Evolutionary conservation across 2,888 invertebrate species (phyloP), one percentile per base, ranked within the genome.

Genomic region (Ypsolopha scabrella): DNA sequence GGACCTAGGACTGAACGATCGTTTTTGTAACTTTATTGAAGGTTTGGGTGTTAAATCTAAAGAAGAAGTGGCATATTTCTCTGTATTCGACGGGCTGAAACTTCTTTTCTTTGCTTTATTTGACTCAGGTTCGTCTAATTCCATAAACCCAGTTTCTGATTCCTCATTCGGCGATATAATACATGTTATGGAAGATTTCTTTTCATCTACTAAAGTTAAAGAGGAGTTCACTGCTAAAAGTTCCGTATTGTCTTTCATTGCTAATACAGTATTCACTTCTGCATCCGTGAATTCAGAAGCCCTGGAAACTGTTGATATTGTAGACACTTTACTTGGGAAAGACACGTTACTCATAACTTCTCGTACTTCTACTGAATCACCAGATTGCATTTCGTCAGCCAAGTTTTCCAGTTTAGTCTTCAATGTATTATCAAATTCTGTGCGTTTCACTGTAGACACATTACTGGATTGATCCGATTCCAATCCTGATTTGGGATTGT

Each of bases 121-220:
- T 24, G 24, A 24, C 4, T 24, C 24, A 2, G 24, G 24, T 4
- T 24, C 24, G 24, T 24, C 24, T 24, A 24, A 24, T 24, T 24
- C 24, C 24, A 24, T 24, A 24, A 2, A 24, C 24, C 4, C 24
- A 24, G 24, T 2, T 24, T 24, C 24, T 4, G 24, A 24, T 24
- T 24, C 24, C 24, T 24, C 24, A 24, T 24, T 24, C 24, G 4
- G 24, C 24, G 24, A 24, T 24, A 24, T 24, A 24, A 24, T 4
- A 24, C 24, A 3, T 3, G 24, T 24, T 24, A 24, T 24, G 24
- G 7, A 24, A 8, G 7, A 11, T 41, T 50, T 41, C 35, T 7
- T 57, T 10, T 80, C 78, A n/a, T 83, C 80, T 0, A 81, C 78
- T 11, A 83, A 51, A 0, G 80, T 83, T 0, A 83, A 57, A 0